Conservation (phyloP, 2,797 vertebrate genomes). For the Selene dorsalis region DNA sequence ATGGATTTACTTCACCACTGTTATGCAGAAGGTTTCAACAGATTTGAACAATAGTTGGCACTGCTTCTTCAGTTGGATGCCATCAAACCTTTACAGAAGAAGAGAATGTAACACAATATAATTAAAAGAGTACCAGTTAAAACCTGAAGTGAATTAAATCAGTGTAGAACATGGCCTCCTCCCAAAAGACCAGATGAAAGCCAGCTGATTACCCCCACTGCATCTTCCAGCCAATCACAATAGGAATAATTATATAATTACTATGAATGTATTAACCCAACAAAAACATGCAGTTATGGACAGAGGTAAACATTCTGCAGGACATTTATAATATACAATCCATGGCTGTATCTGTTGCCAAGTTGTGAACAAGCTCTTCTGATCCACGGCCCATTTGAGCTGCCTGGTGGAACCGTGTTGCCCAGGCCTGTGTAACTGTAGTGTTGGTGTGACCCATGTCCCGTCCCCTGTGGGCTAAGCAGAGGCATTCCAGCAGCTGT, state of each 20-base stretch:
- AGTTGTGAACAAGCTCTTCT: constrained; percentile 33
- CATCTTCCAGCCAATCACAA: not conserved
- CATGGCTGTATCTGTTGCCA: constrained; percentile 41
- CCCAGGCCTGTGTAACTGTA: constrained; percentile 70
- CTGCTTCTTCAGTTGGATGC: not conserved
- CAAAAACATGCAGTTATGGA: constrained; percentile 33
- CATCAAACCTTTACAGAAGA: not conserved
- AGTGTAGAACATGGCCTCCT: not conserved
- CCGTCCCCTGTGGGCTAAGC: constrained; percentile 66
- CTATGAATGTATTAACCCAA: constrained; percentile 25
- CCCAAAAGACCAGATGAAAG: not conserved
- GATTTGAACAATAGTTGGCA: not conserved
- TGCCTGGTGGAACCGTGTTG: constrained; percentile 59
- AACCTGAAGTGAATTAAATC: not conserved
- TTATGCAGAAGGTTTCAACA: not conserved
- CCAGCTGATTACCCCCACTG: not conserved
- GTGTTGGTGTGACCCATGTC: constrained; percentile 78
- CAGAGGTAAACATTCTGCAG: constrained; percentile 32
- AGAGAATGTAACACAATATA: not conserved
- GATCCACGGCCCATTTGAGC: constrained; percentile 68
- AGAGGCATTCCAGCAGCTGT: constrained; percentile 78
- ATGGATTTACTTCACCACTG: too few relatives aligned
- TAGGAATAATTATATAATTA: constrained; percentile 11
- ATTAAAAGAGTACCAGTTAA: constrained; percentile 3
- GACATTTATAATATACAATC: constrained; percentile 51